These are phyloP conservation scores for Camponotus floridanus DNA, from an alignment of 1,140 invertebrate genomes.

Conservation along the genomic window DNA sequence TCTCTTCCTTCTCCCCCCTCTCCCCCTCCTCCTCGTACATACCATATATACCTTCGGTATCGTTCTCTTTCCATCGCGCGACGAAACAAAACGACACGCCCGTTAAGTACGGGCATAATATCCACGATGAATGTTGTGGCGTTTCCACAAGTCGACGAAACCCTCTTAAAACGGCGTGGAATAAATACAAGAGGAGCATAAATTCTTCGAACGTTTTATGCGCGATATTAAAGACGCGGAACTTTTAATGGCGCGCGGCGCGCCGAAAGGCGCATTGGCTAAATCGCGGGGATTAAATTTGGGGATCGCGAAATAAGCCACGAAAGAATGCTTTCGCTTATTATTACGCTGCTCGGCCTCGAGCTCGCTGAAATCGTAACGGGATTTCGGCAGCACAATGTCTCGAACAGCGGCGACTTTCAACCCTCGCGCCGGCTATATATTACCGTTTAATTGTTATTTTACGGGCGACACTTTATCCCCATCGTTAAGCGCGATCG, in stretches of 20 bases:
- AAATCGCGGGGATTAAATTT: slow-evolving; percentile 66
- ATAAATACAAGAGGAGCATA: slow-evolving; percentile 64
- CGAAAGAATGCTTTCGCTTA: slow-evolving; percentile 31
- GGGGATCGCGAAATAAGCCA: slow-evolving; percentile 44
- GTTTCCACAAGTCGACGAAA: slow-evolving; percentile 43
- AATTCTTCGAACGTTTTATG: slow-evolving; percentile 64
- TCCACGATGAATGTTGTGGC: slow-evolving; percentile 46
- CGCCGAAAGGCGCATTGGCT: slow-evolving; percentile 12
- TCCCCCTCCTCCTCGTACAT: background rate
- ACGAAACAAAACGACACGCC: slow-evolving; percentile 67
- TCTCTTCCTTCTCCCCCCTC: background rate
- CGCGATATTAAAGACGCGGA: slow-evolving; percentile 66
- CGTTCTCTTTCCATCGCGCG: background rate
- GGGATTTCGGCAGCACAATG: background rate
- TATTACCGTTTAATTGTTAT: slow-evolving; percentile 45
- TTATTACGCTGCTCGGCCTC: background rate
- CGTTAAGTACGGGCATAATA: slow-evolving; percentile 67
- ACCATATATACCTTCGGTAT: background rate
- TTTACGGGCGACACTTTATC: slow-evolving; percentile 44
- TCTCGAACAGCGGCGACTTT: background rate
- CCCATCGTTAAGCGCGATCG: slow-evolving; percentile 13
- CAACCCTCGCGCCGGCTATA: slow-evolving; percentile 9
- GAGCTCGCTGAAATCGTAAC: slow-evolving; percentile 3
- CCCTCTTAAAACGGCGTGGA: slow-evolving; percentile 63
- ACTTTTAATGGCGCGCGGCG: slow-evolving; percentile 55